Evolutionary conservation across 2,113 vertebrate genomes (phyloP).

Genomic region (Hemibagrus wyckioides): DNA sequence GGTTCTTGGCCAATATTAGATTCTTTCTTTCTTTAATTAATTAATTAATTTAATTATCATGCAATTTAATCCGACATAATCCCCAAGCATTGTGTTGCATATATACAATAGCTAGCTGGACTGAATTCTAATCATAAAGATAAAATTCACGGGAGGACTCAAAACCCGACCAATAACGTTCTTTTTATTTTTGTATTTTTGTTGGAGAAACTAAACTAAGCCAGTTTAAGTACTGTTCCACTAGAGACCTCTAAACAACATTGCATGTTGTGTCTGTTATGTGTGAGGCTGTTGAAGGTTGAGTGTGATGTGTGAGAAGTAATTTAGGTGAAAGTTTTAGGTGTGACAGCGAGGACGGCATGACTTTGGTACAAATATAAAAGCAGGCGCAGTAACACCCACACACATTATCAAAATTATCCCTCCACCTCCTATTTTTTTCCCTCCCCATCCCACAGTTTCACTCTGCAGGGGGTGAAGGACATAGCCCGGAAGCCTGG

Average conservation of each 20-base stretch:
- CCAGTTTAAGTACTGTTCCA: not conserved
- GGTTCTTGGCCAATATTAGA: not conserved
- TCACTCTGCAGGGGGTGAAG: conserved; percentile 17
- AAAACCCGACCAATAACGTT: not conserved
- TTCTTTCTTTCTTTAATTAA: not conserved
- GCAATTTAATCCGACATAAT: not conserved
- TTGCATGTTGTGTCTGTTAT: not conserved
- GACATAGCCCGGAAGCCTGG: conserved; percentile 11
- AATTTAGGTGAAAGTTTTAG: conserved; percentile 27
- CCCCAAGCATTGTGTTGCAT: not conserved
- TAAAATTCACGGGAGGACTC: not conserved
- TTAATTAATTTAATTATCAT: not conserved
- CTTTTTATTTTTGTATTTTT: not conserved
- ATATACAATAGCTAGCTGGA: not conserved
- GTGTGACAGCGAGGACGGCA: conserved; percentile 11
- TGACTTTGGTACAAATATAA: conserved; percentile 26
- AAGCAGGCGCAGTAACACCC: not conserved
- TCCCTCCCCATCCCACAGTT: not conserved
- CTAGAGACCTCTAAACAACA: not conserved
- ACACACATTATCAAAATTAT: conserved; percentile 28
- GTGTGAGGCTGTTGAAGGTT: conserved; percentile 22
- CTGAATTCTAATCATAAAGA: not conserved
- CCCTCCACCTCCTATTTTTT: not conserved
- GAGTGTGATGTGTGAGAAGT: conserved; percentile 21
- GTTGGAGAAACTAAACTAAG: not conserved